phyloP scores from a whole-genome alignment of 1,140 invertebrate species.

The Daktulosphaira vitifoliae region DNA sequence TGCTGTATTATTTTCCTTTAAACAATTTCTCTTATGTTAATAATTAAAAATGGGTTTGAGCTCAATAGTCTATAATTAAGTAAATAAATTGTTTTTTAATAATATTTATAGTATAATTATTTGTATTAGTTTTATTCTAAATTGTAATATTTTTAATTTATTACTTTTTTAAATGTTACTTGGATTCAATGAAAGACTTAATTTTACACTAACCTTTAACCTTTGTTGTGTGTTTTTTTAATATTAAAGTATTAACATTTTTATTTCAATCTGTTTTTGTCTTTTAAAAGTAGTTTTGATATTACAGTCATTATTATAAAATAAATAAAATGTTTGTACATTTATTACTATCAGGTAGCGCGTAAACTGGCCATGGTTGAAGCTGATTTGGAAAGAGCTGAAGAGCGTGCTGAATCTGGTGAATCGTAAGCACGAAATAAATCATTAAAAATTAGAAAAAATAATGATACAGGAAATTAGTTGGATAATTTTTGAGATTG shows the following conservation, averaged over 20 bases:
- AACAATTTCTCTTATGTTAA: no score
- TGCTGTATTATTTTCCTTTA: no score
- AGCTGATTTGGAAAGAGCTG: constrained; percentile 98
- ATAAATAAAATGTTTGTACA: constrained; percentile 4
- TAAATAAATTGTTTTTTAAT: no score
- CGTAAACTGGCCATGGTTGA: constrained; percentile 99
- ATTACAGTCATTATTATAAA: not conserved
- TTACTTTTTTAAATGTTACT: no score
- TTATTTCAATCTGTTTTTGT: not conserved
- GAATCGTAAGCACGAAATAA: constrained; percentile 80
- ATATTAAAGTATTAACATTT: no score
- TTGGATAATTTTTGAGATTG: constrained; percentile 32
- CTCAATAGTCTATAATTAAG: no score
- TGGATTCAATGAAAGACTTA: not conserved
- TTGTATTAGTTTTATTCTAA: no score
- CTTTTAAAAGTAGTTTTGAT: not conserved
- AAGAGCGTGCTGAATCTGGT: constrained; percentile 98
- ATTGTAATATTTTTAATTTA: no score
- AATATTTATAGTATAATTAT: no score
- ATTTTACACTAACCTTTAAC: not conserved
- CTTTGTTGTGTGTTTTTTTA: no score
- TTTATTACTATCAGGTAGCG: constrained; percentile 72
- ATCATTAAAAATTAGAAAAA: constrained; percentile 40
- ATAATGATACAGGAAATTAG: not conserved
- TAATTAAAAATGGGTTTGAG: no score